Percentiles rank a stretch among this genome's conserved stretches.
These are phyloP conservation scores for Philonicus albiceps DNA, from an alignment of 2,888 invertebrate species.

Conservation along the genomic window DNA sequence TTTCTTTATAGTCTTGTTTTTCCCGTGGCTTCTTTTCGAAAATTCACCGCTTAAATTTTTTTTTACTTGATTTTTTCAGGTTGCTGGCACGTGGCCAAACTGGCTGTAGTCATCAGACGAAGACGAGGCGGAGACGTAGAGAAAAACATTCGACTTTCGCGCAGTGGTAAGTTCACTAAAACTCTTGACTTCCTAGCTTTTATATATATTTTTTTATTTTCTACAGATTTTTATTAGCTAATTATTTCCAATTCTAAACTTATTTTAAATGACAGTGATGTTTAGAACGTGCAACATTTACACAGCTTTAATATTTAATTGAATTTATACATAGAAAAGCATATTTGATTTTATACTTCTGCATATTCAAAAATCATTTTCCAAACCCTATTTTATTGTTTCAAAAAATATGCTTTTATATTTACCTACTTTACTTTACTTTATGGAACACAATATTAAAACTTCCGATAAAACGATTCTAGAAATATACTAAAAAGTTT, in stretches of 20 bases:
- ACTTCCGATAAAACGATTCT: too few species aligned
- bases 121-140: constrained; percentile 11
- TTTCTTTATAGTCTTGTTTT: constrained; percentile 38
- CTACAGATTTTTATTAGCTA: neutral
- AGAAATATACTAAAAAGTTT: too few species aligned
- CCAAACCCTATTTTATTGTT: neutral
- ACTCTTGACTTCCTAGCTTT: neutral
- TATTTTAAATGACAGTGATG: neutral
- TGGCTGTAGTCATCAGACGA: constrained; percentile 34
- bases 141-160: neutral
- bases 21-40: constrained; percentile 22
- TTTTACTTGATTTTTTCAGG: constrained; percentile 34
- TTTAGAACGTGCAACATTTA: neutral
- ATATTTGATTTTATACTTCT: too few species aligned
- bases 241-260: neutral
- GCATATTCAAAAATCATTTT: neutral
- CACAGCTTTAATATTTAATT: neutral
- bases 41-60: constrained; percentile 7
- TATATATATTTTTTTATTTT: neutral
- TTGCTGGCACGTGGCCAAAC: constrained; percentile 37
- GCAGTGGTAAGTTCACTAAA: constrained; percentile 21
- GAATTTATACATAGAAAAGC: neutral
- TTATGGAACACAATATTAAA: too few species aligned
- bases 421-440: neutral
- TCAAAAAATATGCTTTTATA: neutral